Percentiles rank a stretch among this genome's conserved stretches.
phyloP scores from a whole-genome alignment of 2,113 vertebrate genomes.

The Lutjanus erythropterus region DNA sequence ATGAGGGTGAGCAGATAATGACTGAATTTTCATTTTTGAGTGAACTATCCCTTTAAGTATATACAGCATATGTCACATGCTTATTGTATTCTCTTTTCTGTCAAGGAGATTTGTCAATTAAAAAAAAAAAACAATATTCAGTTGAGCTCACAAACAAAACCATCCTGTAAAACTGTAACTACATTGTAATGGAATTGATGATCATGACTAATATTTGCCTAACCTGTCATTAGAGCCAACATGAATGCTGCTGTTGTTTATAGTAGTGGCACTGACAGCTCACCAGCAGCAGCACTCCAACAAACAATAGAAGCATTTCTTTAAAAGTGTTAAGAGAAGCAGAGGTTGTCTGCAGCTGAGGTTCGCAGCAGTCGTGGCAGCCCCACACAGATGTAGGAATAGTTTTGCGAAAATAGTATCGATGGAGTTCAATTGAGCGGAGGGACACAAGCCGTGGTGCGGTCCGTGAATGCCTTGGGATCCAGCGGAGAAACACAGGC shows the following conservation, averaged over 20 bases:
- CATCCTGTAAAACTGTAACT: background rate
- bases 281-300: background rate
- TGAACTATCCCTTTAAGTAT: too few relatives aligned
- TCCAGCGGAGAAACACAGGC: slow-evolving; percentile 82
- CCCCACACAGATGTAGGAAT: background rate
- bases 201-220: background rate
- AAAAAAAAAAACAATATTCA: background rate
- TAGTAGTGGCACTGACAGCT: background rate
- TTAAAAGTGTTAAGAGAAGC: background rate
- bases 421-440: slow-evolving; percentile 51
- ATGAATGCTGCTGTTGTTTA: background rate
- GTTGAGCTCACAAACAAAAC: background rate
- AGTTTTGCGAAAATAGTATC: slow-evolving; percentile 54
- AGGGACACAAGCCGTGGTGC: slow-evolving; percentile 72
- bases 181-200: background rate
- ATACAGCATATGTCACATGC: too few relatives aligned
- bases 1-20: too few relatives aligned
- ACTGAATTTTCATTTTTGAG: too few relatives aligned
- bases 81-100: background rate
- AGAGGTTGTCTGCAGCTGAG: background rate
- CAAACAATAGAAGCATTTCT: background rate
- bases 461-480: slow-evolving; percentile 71
- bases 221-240: background rate
- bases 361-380: background rate
- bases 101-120: background rate